A percentile compares a stretch with the other conserved stretches of the same genome.
phyloP scores from a whole-genome alignment of 2,888 invertebrate species.

The Kuschelorhynchus macadamiae region DNA sequence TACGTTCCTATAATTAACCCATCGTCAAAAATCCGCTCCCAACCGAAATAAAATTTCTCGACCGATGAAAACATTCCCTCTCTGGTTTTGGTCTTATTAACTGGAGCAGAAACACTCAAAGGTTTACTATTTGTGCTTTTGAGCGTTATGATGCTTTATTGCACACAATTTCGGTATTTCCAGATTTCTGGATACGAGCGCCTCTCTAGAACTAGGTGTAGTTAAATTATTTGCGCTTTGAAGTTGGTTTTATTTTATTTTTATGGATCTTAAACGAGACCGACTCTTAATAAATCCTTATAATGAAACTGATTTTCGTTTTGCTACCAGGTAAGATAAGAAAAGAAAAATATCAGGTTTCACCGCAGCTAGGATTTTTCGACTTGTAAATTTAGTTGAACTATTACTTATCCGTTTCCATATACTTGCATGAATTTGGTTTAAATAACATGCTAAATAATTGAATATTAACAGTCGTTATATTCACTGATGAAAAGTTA shows the following conservation, averaged over 20 bases:
- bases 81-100: conserved; percentile 8
- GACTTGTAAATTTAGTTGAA: too few relatives aligned
- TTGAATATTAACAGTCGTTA: too few relatives aligned
- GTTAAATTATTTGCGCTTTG: conserved; percentile 28
- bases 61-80: too few relatives aligned
- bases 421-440: too few relatives aligned
- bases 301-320: conserved; percentile 24
- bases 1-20: too few relatives aligned
- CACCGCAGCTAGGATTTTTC: too few relatives aligned
- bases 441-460: too few relatives aligned
- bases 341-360: too few relatives aligned
- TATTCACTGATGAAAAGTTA: too few relatives aligned
- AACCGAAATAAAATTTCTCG: too few relatives aligned
- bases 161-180: conserved; percentile 29
- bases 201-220: conserved; percentile 25
- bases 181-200: conserved; percentile 27
- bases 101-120: conserved; percentile 6
- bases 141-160: conserved; percentile 18
- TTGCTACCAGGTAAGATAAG: conserved; percentile 6
- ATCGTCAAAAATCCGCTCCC: too few relatives aligned
- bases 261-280: conserved; percentile 23
- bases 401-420: too few relatives aligned
- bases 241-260: conserved; percentile 35
- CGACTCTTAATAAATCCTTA: conserved; percentile 13
- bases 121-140: conserved; percentile 8